Percentiles rank a stretch among this genome's conserved stretches.
Conservation (phyloP, 2,888 invertebrate species). For the Dasypolia templi region DNA sequence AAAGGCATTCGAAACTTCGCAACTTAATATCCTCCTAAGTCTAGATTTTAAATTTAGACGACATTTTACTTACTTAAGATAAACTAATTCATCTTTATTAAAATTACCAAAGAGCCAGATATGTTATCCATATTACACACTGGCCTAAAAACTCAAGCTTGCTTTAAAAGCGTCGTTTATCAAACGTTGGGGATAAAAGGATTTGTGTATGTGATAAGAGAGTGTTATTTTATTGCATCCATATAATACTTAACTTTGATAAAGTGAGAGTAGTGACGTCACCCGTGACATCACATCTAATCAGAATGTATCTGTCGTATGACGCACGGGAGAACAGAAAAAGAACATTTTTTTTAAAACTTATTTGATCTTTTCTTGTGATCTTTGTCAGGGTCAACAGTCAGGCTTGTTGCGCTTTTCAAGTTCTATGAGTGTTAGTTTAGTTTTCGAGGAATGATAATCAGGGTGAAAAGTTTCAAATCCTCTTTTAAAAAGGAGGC, state of each 20-base stretch:
- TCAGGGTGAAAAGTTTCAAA: neutral
- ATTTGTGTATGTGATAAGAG: conserved; percentile 45
- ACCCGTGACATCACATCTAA: conserved; percentile 52
- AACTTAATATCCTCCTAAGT: neutral
- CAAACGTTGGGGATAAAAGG: conserved; percentile 50
- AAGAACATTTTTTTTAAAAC: conserved; percentile 11
- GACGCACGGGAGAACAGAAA: conserved; percentile 50
- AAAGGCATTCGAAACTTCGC: neutral
- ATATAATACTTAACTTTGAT: conserved; percentile 52
- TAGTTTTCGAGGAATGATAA: neutral
- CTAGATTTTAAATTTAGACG: neutral
- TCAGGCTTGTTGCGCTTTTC: neutral
- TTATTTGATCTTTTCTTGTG: conserved; percentile 13
- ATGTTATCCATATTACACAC: neutral
- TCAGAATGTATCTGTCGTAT: conserved; percentile 40
- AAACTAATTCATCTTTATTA: neutral
- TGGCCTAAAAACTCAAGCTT: neutral
- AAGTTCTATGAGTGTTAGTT: neutral
- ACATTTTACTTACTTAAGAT: neutral
- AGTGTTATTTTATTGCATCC: conserved; percentile 48
- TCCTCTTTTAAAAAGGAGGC: neutral
- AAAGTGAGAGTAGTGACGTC: conserved; percentile 47
- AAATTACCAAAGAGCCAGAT: neutral
- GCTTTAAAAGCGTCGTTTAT: conserved; percentile 39
- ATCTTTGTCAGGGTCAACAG: neutral